These are phyloP conservation scores for Dendrocincla fuliginosa DNA, from an alignment of 2,797 vertebrate genomes.

Conservation along the genomic window DNA sequence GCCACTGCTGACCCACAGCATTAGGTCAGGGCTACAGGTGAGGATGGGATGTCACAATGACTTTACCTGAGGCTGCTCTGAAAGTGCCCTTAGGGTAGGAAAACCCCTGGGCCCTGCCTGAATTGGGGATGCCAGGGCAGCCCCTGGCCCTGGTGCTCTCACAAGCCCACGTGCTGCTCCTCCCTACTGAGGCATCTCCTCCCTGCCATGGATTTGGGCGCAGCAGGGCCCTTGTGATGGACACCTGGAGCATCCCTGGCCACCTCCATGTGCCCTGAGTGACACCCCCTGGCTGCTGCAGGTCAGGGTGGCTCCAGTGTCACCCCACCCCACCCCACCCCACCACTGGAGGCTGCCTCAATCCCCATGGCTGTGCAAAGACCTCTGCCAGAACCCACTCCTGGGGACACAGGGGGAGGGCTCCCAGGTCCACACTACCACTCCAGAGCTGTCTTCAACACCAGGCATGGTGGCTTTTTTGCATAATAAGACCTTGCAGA, in stretches of 20 bases:
- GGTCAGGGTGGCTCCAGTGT: not conserved
- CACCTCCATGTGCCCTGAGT: rapidly evolving
- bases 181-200: not conserved
- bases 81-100: rapidly evolving
- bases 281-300: not conserved
- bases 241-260: not conserved
- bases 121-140: not conserved
- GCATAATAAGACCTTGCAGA: not conserved
- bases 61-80: not conserved
- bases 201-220: rapidly evolving
- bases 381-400: not conserved
- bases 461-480: not conserved
- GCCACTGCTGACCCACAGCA: rapidly evolving
- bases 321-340: no score
- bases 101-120: not conserved
- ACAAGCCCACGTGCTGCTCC: not conserved
- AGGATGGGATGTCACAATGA: rapidly evolving
- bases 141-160: not conserved
- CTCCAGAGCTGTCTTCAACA: not conserved
- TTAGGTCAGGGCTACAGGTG: not conserved
- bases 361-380: not conserved
- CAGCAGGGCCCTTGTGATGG: not conserved
- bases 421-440: not conserved
- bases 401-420: not conserved
- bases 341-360: not conserved